A percentile compares a stretch with the other conserved stretches of the same genome.
These are phyloP conservation scores for Drosophila anceps DNA, from an alignment of 2,888 invertebrate species.

Conservation along the genomic window DNA sequence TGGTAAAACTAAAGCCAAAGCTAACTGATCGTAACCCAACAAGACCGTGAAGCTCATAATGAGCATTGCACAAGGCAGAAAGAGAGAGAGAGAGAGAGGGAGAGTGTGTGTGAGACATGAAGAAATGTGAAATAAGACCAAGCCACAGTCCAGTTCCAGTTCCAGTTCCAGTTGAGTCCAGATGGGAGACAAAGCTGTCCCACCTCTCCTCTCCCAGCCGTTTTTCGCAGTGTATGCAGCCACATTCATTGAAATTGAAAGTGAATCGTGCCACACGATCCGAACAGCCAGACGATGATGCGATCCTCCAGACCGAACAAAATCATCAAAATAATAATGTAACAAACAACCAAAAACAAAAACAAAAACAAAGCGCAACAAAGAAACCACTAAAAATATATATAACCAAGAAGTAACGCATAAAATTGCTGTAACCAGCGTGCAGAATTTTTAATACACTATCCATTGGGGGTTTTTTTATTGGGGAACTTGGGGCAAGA, in stretches of 20 bases:
- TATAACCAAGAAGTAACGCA: constrained; percentile 30
- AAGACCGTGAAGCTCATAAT: constrained; percentile 79
- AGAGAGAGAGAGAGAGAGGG: constrained; percentile 26
- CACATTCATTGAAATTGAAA: constrained; percentile 80
- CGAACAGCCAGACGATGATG: constrained; percentile 55
- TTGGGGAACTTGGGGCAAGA: neutral
- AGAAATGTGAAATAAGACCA: constrained; percentile 78
- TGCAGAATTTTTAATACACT: constrained; percentile 40
- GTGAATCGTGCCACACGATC: constrained; percentile 82
- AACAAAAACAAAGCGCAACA: constrained; percentile 11
- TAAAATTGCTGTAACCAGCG: constrained; percentile 1
- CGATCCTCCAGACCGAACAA: constrained; percentile 63
- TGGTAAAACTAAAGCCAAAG: constrained; percentile 9
- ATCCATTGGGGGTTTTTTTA: neutral
- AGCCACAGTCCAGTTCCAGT: constrained; percentile 45
- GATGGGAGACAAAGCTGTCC: constrained; percentile 15
- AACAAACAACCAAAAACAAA: constrained; percentile 45
- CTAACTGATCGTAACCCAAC: constrained; percentile 64
- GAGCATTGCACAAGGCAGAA: constrained; percentile 44
- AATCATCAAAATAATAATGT: constrained; percentile 68
- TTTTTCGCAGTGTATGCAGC: constrained; percentile 46
- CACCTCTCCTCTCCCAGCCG: neutral
- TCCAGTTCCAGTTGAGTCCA: constrained; percentile 65
- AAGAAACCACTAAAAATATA: constrained; percentile 19
- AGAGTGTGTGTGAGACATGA: constrained; percentile 55